phyloP scores from a whole-genome alignment of 2,113 vertebrate genomes.

The Amphiprion percula region DNA sequence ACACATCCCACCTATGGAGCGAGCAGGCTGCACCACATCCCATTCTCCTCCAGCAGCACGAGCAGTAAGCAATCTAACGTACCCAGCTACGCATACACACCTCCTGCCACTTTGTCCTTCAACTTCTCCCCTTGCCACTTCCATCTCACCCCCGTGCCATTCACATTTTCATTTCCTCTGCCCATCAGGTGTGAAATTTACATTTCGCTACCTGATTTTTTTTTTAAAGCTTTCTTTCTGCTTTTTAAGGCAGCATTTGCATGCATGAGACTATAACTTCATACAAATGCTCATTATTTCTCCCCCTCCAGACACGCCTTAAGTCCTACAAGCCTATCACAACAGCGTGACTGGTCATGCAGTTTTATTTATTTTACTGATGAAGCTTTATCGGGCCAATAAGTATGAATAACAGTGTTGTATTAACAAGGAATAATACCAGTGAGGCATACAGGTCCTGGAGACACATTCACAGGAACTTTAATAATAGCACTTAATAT shows the following conservation, averaged over 20 bases:
- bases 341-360: background rate
- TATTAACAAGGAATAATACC: background rate
- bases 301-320: conserved; percentile 41
- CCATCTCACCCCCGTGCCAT: conserved; percentile 12
- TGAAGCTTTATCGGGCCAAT: background rate
- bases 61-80: conserved; percentile 45
- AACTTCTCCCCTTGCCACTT: conserved; percentile 13
- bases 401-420: conserved; percentile 7
- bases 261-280: conserved; percentile 10
- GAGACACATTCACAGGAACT: conserved; percentile 18
- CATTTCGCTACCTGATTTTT: conserved; percentile 37
- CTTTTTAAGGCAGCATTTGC: conserved; percentile 39
- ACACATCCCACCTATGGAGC: conserved; percentile 62
- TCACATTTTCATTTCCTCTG: conserved; percentile 44
- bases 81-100: conserved; percentile 10
- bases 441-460: background rate
- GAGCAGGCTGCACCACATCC: conserved; percentile 46
- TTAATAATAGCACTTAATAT: conserved; percentile 13
- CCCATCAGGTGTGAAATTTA: conserved; percentile 61
- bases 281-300: conserved; percentile 61
- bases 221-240: background rate
- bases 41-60: conserved; percentile 37
- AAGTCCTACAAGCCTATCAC: conserved; percentile 48
- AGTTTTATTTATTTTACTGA: conserved; percentile 31
- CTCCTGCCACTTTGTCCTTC: conserved; percentile 30